Evolutionary conservation across 1,140 invertebrate species (phyloP).

Genomic region (Oscheius sp.): DNA sequence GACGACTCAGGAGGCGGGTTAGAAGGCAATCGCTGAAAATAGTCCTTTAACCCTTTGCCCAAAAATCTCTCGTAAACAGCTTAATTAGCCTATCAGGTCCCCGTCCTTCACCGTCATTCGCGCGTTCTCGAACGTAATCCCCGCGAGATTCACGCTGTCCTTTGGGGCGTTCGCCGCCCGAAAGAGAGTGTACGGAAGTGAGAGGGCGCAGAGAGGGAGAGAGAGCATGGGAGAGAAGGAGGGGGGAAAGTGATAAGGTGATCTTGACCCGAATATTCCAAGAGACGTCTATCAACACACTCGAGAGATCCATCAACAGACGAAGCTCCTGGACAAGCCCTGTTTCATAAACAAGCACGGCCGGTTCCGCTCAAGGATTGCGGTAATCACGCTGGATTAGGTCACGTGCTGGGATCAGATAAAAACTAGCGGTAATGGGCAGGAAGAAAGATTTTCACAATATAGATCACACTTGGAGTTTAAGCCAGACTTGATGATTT

Average conservation of each 20-base stretch:
- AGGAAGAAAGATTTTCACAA: no score
- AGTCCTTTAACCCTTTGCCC: not conserved
- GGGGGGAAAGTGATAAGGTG: conserved; percentile 3
- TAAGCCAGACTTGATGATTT: no score
- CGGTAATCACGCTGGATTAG: no score
- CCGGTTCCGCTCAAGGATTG: no score
- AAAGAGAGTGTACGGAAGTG: not conserved
- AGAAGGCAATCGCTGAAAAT: not conserved
- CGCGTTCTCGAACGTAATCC: not conserved
- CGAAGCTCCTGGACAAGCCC: no score
- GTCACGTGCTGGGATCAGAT: not conserved
- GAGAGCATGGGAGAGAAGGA: not conserved
- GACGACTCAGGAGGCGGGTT: not conserved
- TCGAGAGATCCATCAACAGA: not conserved
- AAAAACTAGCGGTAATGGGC: not conserved
- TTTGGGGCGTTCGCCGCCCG: not conserved
- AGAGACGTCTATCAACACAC: not conserved
- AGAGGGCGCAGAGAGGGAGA: not conserved
- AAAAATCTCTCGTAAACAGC: no score
- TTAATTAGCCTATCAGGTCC: no score
- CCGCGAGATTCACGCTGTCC: not conserved
- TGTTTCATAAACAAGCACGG: no score
- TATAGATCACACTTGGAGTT: no score
- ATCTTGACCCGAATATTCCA: not conserved
- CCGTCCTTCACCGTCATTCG: no score